Evolutionary conservation across 2,113 vertebrate genomes (phyloP).

Genomic region (Chloropsis hardwickii): DNA sequence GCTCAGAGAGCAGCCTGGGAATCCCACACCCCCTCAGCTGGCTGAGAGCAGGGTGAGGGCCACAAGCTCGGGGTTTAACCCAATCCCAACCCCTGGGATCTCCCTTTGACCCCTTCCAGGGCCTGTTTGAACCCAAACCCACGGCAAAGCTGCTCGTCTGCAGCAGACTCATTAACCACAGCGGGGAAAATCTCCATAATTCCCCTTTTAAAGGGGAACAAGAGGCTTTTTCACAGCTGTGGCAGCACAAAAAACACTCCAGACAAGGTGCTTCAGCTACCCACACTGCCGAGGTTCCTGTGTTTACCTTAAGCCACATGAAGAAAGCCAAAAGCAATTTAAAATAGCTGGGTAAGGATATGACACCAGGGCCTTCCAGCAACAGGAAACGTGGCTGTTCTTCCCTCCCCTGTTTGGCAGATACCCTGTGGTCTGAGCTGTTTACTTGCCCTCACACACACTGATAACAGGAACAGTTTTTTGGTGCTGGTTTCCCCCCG

Average conservation of each 20-base stretch:
- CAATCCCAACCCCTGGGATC: neutral
- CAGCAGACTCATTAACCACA: neutral
- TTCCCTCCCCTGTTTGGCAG: neutral
- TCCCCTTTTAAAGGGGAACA: neutral
- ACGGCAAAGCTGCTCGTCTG: accelerated
- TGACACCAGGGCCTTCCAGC: neutral
- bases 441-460: neutral
- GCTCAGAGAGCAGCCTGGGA: neutral
- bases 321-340: neutral
- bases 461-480: neutral
- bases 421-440: neutral
- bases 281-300: neutral
- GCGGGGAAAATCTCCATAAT: accelerated
- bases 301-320: neutral
- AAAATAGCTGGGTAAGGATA: neutral
- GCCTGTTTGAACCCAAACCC: accelerated
- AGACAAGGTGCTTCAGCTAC: neutral
- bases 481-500: neutral
- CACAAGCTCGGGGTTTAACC: neutral
- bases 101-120: accelerated
- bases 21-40: accelerated
- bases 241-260: neutral
- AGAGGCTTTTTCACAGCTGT: neutral
- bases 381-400: neutral
- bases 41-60: neutral